Conservation (phyloP, 2,797 vertebrate genomes). For the Dryobates pubescens region DNA sequence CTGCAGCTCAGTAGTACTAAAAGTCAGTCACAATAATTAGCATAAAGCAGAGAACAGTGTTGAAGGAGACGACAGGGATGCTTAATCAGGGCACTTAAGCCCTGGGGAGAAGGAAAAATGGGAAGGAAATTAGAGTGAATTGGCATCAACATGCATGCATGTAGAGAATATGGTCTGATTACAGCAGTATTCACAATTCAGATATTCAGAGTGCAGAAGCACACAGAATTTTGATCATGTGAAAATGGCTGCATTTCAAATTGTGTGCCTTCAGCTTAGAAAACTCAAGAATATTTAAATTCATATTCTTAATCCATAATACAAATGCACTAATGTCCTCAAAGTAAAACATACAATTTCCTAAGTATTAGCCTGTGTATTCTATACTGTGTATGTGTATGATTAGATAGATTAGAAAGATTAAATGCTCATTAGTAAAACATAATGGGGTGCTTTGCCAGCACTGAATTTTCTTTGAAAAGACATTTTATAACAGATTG, state of each 20-base stretch:
- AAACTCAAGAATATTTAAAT: conserved; percentile 69
- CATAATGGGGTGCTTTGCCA: conserved; percentile 56
- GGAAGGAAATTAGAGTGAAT: conserved; percentile 68
- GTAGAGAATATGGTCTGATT: conserved; percentile 66
- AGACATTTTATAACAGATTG: conserved; percentile 4
- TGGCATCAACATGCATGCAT: conserved; percentile 51
- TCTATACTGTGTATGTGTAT: conserved; percentile 43
- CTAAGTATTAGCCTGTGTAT: conserved; percentile 54
- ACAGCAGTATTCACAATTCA: conserved; percentile 57
- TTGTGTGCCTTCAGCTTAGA: conserved; percentile 36
- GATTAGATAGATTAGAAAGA: conserved; percentile 72
- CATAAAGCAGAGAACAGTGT: conserved; percentile 46
- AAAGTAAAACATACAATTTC: conserved; percentile 71
- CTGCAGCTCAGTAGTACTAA: conserved; percentile 41
- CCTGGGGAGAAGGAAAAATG: conserved; percentile 60
- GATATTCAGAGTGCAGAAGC: conserved; percentile 32
- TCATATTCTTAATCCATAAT: conserved; percentile 69
- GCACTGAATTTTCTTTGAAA: neutral
- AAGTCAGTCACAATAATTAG: conserved; percentile 70
- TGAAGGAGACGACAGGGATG: conserved; percentile 62
- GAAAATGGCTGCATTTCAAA: conserved; percentile 67
- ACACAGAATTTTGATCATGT: conserved; percentile 52
- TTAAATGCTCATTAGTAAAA: conserved; percentile 68
- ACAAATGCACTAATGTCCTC: conserved; percentile 68
- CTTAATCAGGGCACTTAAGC: conserved; percentile 71